Evolutionary conservation across 2,113 vertebrate species (phyloP), one percentile per base, ranked within the genome.

Genomic region (Epinephelus lanceolatus): DNA sequence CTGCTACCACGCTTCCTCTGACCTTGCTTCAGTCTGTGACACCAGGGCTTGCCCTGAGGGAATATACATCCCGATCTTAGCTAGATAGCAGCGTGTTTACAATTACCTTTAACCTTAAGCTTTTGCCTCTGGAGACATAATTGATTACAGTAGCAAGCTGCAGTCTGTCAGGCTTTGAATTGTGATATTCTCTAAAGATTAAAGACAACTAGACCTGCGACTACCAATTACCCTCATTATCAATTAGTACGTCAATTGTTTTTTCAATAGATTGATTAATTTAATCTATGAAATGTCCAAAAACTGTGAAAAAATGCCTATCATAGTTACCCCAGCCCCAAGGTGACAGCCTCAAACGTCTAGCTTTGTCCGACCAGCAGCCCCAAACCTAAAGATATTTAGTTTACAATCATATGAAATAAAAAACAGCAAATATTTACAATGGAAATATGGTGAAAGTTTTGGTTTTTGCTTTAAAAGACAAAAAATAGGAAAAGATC

Each of bases 41-140:
- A 92, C 83, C 53, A 30, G 89, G 91, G 71, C 87, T 87, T 11
- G 19, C 79, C 95, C 90, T 79, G 0, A n/a, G 92, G 93, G 93
- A 92, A 82, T 72, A 81, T 70, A 76, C 78, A 88, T 85, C 91
- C 86, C 27, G 63, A 91, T 91, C 78, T 67, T 78, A 76, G 88
- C 89, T 78, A 85, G 90, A 93, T 71, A 88, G 75, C 78, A 81
- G 81, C 86, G 21, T 92, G 92, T 93, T 94, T 86, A 91, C 85
- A 87, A 79, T 83, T 89, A 93, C 91, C 93, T 92, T 91, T 94
- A 81, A 93, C 91, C 91, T 90, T 72, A 59, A n/a, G 42, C 67
- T 80, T 86, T 89, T 77, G 86, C 72, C 88, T 91, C 87, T 18
- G 33, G 83, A 90, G 86, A 86, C 75, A 10, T 75, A 91, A 90